Percentiles rank a stretch among this genome's conserved stretches.
Conservation (phyloP, 2,797 vertebrate species). For the Brachymystax lenok region DNA sequence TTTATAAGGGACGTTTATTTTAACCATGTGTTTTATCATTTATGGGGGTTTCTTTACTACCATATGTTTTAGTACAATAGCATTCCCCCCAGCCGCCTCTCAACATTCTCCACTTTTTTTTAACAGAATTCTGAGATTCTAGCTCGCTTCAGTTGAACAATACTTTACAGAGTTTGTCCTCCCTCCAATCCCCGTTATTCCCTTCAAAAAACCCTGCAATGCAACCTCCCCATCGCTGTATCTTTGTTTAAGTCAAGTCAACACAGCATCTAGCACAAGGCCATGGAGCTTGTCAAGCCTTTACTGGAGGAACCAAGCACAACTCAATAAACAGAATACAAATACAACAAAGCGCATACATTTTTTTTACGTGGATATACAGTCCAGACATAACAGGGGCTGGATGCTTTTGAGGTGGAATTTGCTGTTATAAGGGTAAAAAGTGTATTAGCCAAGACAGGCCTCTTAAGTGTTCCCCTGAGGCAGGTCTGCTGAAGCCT, state of each 20-base stretch:
- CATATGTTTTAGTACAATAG: constrained; percentile 18
- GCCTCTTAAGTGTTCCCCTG: background rate
- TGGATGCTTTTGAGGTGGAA: background rate
- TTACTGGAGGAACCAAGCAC: background rate
- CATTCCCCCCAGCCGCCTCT: constrained; percentile 13
- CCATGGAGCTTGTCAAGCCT: background rate
- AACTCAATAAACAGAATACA: background rate
- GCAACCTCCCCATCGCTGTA: background rate
- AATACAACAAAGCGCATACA: background rate
- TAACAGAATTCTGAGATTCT: background rate
- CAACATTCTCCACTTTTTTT: background rate
- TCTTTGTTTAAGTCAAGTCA: background rate
- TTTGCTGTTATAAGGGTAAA: constrained; percentile 2
- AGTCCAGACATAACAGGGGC: background rate
- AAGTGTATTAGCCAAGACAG: background rate
- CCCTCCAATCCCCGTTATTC: background rate
- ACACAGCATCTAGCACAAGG: background rate
- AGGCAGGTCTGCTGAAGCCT: background rate
- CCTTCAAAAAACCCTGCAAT: background rate
- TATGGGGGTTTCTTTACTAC: constrained; percentile 15
- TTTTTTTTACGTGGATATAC: background rate
- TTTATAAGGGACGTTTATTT: constrained; percentile 23
- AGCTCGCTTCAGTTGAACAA: background rate
- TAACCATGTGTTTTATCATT: constrained; percentile 23
- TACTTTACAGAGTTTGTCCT: background rate